Base-by-base conservation (phyloP, 1,140 invertebrate genomes). In the Drosophila baimaii region DNA sequence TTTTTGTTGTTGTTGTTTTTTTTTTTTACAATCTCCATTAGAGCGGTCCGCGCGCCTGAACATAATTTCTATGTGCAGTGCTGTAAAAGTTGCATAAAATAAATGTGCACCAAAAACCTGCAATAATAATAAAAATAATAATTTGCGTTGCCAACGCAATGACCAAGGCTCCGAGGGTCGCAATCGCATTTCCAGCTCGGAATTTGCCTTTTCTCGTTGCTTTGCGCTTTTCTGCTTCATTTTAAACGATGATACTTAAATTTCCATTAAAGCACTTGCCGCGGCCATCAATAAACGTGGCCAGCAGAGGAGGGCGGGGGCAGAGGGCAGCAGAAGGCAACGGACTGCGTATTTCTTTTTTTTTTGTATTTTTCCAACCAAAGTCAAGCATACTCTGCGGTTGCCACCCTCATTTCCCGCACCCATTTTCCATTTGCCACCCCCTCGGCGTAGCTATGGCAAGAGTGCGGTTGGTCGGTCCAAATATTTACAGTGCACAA, bases 221-320 rank as follows among this genome's bases (percentile, higher is more conserved):
- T 25, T 52, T 79, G 84, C 80, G 77, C 84, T 77, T 89, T 88
- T 89, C 72, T 88, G 76, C 77, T 72, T 80, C 80, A 84, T 89
- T 89, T 89, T 89, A 89, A 89, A 89, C 77, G 84, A 89, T 89
- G 84, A 89, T 89, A 89, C 85, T 89, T 89, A 89, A 89, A 88
- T 89, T 89, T 89, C 84, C 84, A 89, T 89, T 89, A 89, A 89
- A 89, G 84, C 80, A 89, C 84, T 89, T 89, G 80, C 85, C 76
- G 66, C 70, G 66, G 54, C 83, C 85, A 89, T 84, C 84, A 89
- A 89, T 89, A 89, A 89, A 71, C 66, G 69, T 71, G 41, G 65
- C 59, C 76, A 64, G 25, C 19, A 37, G 47, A 25, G 29, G 9
- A 25, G 21, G 37, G 41, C 8, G 1, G 52, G 44, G 51, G 25